Conservation (phyloP, 2,797 vertebrate species). For the Psittacula echo region DNA sequence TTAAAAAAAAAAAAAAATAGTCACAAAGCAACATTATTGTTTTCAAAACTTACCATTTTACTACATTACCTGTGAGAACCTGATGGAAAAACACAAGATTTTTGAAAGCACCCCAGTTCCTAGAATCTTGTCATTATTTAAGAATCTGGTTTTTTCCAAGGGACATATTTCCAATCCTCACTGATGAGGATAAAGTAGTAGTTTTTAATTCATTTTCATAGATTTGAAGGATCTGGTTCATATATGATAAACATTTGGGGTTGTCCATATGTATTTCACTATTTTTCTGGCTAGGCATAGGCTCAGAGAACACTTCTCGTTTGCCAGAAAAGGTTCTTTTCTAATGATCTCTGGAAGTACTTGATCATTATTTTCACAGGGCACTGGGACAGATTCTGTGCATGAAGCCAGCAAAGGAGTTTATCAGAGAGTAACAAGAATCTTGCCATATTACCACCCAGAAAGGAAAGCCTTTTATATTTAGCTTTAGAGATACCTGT, state of each 20-base stretch:
- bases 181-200: background rate
- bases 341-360: background rate
- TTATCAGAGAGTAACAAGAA: background rate
- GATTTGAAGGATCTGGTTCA: background rate
- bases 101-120: background rate
- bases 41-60: background rate
- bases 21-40: background rate
- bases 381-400: background rate
- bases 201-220: background rate
- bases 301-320: background rate
- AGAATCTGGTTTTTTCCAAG: background rate
- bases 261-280: background rate
- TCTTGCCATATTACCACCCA: background rate
- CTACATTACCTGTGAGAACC: background rate
- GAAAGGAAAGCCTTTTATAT: background rate
- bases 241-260: background rate
- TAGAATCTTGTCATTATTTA: background rate
- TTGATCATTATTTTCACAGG: background rate
- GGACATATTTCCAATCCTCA: background rate
- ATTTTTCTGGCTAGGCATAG: background rate
- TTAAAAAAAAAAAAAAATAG: no score
- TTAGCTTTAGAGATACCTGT: background rate
- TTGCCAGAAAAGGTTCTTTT: background rate
- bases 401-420: background rate
- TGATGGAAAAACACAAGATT: background rate